Evolutionary conservation across 1,140 invertebrate species (phyloP).

Genomic region (Apis florea): DNA sequence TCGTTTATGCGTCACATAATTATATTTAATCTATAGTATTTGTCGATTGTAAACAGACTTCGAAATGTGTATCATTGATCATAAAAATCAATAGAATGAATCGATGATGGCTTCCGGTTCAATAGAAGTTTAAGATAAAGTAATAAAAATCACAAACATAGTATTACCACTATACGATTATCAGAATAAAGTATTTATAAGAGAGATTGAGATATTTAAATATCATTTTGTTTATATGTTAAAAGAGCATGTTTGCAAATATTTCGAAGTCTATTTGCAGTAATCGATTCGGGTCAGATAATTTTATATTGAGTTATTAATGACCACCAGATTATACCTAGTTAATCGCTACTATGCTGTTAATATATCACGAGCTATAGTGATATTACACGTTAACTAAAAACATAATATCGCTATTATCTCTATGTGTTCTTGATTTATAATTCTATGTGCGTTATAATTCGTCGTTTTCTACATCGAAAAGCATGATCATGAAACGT

Average conservation of each 20-base stretch:
- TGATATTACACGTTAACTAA: slow-evolving; percentile 60
- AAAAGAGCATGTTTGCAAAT: not conserved
- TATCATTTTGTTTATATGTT: too few species aligned
- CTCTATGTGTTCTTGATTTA: slow-evolving; percentile 44
- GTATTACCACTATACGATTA: too few species aligned
- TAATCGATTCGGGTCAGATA: slow-evolving; percentile 40
- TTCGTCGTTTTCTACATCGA: slow-evolving; percentile 53
- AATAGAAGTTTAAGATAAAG: not conserved
- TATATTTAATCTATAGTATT: slow-evolving; percentile 52
- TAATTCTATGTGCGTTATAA: slow-evolving; percentile 55
- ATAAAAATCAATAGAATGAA: slow-evolving; percentile 11
- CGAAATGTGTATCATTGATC: not conserved
- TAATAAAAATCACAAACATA: slow-evolving; percentile 15
- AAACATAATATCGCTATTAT: slow-evolving; percentile 46
- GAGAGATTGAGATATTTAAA: not conserved
- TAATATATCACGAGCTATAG: slow-evolving; percentile 58
- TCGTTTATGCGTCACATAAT: slow-evolving; percentile 58
- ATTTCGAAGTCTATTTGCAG: slow-evolving; percentile 49
- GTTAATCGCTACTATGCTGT: slow-evolving; percentile 52
- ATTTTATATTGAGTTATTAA: slow-evolving; percentile 39
- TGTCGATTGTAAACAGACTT: slow-evolving; percentile 54
- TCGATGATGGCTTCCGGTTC: not conserved
- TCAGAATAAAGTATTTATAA: not conserved
- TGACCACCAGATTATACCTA: slow-evolving; percentile 49
- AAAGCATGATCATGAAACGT: slow-evolving; percentile 53